Percentiles rank a stretch among this genome's conserved stretches.
phyloP scores from a whole-genome alignment of 2,888 invertebrate species.

The Thymelicus lineola region DNA sequence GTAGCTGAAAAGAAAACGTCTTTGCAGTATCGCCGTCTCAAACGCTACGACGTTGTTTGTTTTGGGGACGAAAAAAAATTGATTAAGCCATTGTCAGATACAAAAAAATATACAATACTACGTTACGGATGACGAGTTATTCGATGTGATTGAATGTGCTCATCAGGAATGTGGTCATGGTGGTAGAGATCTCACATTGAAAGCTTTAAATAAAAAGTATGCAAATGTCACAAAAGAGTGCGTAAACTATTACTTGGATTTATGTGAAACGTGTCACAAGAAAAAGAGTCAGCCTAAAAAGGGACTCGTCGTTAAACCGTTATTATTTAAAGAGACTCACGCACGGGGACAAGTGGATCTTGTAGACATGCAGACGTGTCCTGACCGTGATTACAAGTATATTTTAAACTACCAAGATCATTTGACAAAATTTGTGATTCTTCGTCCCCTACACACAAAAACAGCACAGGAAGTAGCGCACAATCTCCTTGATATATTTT shows the following conservation, averaged over 20 bases:
- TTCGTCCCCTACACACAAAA: not conserved
- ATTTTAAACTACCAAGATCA: constrained; percentile 10
- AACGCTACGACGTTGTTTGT: not conserved
- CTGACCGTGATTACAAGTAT: constrained; percentile 8
- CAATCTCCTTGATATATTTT: constrained; percentile 7
- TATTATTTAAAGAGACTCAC: not conserved
- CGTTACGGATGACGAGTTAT: not conserved
- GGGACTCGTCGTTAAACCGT: not conserved
- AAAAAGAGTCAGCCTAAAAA: not conserved
- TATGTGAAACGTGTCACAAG: not conserved
- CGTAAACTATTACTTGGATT: not conserved
- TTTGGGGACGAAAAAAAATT: not conserved
- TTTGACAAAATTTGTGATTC: not conserved
- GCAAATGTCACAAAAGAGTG: not conserved
- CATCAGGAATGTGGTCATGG: not conserved
- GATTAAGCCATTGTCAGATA: not conserved
- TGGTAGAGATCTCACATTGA: not conserved
- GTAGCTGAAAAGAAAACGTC: not conserved
- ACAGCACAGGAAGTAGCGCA: constrained; percentile 10
- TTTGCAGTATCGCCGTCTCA: not conserved
- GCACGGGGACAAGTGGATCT: constrained; percentile 3
- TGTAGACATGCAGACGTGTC: not conserved
- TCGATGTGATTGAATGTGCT: not conserved
- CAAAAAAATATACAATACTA: not conserved
- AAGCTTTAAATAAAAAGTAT: constrained; percentile 1